phyloP scores from a whole-genome alignment of 2,797 vertebrate genomes.

The Alauda arvensis region DNA sequence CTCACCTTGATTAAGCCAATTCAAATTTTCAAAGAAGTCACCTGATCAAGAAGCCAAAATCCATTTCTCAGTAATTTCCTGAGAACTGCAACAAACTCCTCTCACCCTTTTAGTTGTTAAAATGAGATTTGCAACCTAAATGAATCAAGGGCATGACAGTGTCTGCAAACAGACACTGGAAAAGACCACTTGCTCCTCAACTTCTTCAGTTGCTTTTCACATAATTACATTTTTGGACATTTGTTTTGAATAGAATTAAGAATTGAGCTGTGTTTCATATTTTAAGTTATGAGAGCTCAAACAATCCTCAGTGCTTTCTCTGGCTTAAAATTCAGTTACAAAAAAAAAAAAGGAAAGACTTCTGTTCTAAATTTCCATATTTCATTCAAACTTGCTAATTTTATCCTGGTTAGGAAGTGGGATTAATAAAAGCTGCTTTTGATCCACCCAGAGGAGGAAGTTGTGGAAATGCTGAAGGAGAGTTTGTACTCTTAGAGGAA shows the following conservation, averaged over 20 bases:
- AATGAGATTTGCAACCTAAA: background rate
- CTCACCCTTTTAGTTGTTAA: background rate
- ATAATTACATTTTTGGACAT: background rate
- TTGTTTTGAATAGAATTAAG: background rate
- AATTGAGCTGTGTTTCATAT: background rate
- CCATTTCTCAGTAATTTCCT: background rate
- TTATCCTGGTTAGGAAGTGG: constrained; percentile 40
- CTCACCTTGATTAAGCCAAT: background rate
- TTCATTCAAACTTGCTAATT: constrained; percentile 41
- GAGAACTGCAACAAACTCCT: background rate
- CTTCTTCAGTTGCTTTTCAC: background rate
- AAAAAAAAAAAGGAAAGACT: background rate
- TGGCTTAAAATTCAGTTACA: background rate
- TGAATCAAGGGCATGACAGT: background rate
- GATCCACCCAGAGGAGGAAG: constrained; percentile 52
- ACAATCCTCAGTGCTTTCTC: background rate
- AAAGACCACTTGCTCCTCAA: background rate
- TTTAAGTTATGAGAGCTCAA: background rate
- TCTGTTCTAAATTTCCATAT: constrained; percentile 31
- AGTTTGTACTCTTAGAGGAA: constrained; percentile 9
- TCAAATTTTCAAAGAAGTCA: background rate
- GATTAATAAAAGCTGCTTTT: constrained; percentile 54
- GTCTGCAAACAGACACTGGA: background rate
- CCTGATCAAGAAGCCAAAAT: background rate
- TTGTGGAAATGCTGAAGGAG: constrained; percentile 38